A percentile compares a stretch with the other conserved stretches of the same genome.
phyloP scores from a whole-genome alignment of 2,888 invertebrate genomes.

The Raillietiella orientalis region DNA sequence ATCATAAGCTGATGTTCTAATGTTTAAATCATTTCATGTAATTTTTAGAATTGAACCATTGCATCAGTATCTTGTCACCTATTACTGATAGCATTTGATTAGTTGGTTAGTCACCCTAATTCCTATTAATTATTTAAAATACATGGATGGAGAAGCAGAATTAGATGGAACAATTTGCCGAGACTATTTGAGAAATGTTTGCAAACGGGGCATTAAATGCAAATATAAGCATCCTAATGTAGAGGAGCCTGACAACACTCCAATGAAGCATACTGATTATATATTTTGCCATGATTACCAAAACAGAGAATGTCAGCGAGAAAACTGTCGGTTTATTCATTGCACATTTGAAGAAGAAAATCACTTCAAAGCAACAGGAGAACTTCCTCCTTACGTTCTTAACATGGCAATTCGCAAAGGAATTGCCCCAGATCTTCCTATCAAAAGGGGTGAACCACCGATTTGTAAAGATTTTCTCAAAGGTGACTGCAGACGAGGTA shows the following conservation, averaged over 20 bases:
- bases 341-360: conserved; percentile 36
- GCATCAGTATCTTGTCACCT: too few species aligned
- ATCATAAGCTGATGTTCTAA: too few species aligned
- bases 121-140: too few species aligned
- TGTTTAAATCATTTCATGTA: too few species aligned
- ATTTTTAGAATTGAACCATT: too few species aligned
- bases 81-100: too few species aligned
- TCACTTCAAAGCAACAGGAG: conserved; percentile 23
- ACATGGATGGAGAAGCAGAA: too few species aligned
- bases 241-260: conserved; percentile 10
- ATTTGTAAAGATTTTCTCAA: conserved; percentile 26
- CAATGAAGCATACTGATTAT: conserved; percentile 10
- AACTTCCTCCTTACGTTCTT: conserved; percentile 24
- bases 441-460: conserved; percentile 12
- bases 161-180: conserved; percentile 14
- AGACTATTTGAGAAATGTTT: conserved; percentile 23
- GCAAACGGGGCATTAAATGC: conserved; percentile 23
- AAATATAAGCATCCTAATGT: conserved; percentile 18
- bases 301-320: conserved; percentile 35
- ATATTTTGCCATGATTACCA: conserved; percentile 25
- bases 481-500: conserved; percentile 20
- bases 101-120: too few species aligned
- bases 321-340: conserved; percentile 39
- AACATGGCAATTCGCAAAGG: conserved; percentile 12
- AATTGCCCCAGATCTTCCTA: conserved; percentile 7